Percentiles rank a stretch among this genome's conserved stretches.
Evolutionary conservation across 2,113 vertebrate species (phyloP).

Genomic region (Ceuthmochares aereus): DNA sequence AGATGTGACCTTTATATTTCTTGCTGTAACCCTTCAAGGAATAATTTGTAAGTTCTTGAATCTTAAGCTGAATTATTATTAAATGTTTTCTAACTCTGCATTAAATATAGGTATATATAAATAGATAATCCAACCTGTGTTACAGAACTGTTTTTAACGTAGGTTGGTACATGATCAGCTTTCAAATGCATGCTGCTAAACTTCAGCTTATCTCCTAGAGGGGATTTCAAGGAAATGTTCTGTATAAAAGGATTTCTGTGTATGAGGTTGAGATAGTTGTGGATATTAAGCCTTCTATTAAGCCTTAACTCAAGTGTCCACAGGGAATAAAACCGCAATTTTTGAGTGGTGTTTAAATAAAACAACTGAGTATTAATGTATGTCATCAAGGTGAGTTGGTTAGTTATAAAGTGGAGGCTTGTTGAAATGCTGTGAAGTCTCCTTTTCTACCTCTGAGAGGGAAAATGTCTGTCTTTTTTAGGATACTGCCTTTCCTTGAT

Average conservation of each 20-base stretch:
- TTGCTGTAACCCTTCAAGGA: neutral
- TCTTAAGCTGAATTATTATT: neutral
- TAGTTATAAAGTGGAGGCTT: neutral
- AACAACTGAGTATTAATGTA: neutral
- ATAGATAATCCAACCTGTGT: neutral
- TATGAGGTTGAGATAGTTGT: neutral
- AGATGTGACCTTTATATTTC: neutral
- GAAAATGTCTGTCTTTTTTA: neutral
- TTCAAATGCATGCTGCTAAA: neutral
- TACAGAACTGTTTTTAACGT: neutral
- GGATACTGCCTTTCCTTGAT: neutral
- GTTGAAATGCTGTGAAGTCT: neutral
- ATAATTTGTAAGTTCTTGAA: neutral
- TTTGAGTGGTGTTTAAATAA: neutral
- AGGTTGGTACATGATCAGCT: neutral
- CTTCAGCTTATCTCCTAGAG: neutral
- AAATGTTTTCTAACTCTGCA: neutral
- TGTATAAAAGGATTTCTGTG: neutral
- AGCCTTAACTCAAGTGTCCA: neutral
- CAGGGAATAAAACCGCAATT: neutral
- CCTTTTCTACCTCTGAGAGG: neutral
- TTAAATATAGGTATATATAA: neutral
- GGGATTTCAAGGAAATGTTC: neutral
- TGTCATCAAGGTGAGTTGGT: neutral
- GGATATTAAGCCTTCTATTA: neutral